A percentile compares a stretch with the other conserved stretches of the same genome.
phyloP scores from a whole-genome alignment of 35 echinoderm and acorn worm genomes.

The Heliocidaris tuberculata region DNA sequence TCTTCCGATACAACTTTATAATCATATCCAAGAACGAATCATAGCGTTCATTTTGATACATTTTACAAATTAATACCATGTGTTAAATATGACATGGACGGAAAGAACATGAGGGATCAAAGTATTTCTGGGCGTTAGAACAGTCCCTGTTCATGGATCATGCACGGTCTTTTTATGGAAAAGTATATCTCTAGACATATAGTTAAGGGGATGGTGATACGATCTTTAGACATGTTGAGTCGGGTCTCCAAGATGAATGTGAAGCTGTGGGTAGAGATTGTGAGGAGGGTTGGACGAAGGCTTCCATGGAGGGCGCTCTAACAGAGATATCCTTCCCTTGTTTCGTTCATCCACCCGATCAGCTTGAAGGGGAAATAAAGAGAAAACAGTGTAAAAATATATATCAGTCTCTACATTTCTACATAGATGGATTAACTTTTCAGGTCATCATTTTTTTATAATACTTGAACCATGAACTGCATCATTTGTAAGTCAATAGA shows the following conservation, averaged over 20 bases:
- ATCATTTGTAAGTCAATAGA: no score
- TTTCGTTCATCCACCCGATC: slow-evolving; percentile 82
- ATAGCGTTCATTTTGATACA: no score
- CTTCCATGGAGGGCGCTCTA: slow-evolving; percentile 98
- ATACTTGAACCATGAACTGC: no score
- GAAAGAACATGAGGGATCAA: no score
- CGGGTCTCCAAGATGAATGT: slow-evolving; percentile 83
- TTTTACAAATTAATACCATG: not conserved
- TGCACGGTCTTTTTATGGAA: no score
- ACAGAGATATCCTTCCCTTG: slow-evolving; percentile 86
- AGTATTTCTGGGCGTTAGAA: no score
- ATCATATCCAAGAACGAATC: no score
- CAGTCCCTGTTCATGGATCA: no score
- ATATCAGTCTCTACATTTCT: not conserved
- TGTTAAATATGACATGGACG: not conserved
- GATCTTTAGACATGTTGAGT: slow-evolving; percentile 56
- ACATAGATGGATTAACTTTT: not conserved
- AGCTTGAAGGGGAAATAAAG: slow-evolving; percentile 63
- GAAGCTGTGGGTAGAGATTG: slow-evolving; percentile 90
- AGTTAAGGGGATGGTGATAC: not conserved
- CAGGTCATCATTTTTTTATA: no score
- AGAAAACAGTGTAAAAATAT: not conserved
- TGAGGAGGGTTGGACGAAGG: slow-evolving; percentile 86
- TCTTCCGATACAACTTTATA: no score
- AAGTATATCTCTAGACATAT: no score